Evolutionary conservation across 2,888 invertebrate species (phyloP).

Genomic region (Catocala nupta): DNA sequence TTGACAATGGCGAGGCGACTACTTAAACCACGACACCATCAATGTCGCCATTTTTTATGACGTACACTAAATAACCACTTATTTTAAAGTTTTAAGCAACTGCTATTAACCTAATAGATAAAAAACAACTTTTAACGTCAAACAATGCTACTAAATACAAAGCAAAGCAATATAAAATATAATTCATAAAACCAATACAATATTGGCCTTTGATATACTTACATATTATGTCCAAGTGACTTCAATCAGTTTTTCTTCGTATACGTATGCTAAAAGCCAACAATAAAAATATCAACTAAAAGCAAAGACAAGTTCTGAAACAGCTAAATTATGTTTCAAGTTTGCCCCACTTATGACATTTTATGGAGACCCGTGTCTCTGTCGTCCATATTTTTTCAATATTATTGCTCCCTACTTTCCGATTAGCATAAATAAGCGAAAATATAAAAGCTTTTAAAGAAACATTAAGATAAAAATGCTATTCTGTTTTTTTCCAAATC

Average conservation of each 20-base stretch:
- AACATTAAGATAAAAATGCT: slow-evolving; percentile 63
- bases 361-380: slow-evolving; percentile 68
- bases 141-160: not conserved
- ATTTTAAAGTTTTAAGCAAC: too few species aligned
- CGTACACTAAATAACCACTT: too few species aligned
- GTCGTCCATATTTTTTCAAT: slow-evolving; percentile 64
- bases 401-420: slow-evolving; percentile 69
- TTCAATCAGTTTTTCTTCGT: slow-evolving; percentile 9
- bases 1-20: too few species aligned
- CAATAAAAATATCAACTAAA: slow-evolving; percentile 53
- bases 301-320: slow-evolving; percentile 61
- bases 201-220: not conserved
- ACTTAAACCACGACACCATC: too few species aligned
- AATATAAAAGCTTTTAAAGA: slow-evolving; percentile 70
- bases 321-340: slow-evolving; percentile 70
- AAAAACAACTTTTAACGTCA: too few species aligned
- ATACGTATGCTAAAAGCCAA: slow-evolving; percentile 36
- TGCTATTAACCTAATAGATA: too few species aligned
- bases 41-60: too few species aligned
- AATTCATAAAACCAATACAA: not conserved
- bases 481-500: slow-evolving; percentile 60
- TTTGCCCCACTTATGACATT: slow-evolving; percentile 68
- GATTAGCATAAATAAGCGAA: slow-evolving; percentile 71
- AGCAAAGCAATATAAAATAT: not conserved
- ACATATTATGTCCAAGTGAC: not conserved